Evolutionary conservation across 2,888 invertebrate species (phyloP).

Genomic region (Stomorhina lunata): DNA sequence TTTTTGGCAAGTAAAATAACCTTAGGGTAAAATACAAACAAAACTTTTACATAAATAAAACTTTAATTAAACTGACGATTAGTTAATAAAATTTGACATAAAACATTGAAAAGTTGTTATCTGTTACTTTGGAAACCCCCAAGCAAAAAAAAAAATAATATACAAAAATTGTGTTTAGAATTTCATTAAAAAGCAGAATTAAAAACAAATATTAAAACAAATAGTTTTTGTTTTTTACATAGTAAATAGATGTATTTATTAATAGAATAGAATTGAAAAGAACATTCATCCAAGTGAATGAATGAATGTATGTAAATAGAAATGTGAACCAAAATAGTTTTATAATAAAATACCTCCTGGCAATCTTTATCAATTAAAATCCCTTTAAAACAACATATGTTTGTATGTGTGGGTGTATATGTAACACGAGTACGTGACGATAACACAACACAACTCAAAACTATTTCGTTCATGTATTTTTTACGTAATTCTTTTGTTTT

Average conservation of each 20-base stretch:
- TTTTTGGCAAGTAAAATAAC: too few species aligned
- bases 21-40: too few species aligned
- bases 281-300: too few species aligned
- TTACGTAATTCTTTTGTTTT: slow-evolving; percentile 5
- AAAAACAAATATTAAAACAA: too few species aligned
- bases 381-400: slow-evolving; percentile 17
- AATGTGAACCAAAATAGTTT: slow-evolving; percentile 3
- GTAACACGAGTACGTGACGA: slow-evolving; percentile 44
- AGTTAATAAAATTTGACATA: background rate
- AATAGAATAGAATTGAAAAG: too few species aligned
- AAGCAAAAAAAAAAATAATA: too few species aligned
- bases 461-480: slow-evolving; percentile 6
- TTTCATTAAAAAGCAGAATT: background rate
- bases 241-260: too few species aligned
- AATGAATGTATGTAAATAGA: background rate
- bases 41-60: too few species aligned
- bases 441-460: slow-evolving; percentile 31
- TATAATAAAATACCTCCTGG: background rate
- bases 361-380: slow-evolving; percentile 39
- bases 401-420: too few species aligned
- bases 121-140: background rate
- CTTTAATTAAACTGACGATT: too few species aligned
- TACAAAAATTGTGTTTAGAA: background rate
- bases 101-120: background rate
- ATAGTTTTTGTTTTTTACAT: too few species aligned